Conservation (phyloP, 2,797 vertebrate genomes). For the Falco peregrinus region DNA sequence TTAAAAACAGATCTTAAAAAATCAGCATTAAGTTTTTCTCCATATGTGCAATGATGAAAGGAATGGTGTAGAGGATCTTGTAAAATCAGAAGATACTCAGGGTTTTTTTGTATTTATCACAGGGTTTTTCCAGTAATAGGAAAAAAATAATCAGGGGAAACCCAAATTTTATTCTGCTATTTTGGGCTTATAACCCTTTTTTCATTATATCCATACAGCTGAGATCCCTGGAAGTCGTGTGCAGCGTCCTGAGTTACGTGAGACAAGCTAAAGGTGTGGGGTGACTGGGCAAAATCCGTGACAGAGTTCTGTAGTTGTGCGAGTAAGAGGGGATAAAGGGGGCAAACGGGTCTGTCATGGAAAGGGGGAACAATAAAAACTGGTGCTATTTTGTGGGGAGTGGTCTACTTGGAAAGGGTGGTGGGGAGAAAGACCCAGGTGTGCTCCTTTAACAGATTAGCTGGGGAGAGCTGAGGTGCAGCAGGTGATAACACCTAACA, state of each 20-base stretch:
- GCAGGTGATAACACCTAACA: not conserved
- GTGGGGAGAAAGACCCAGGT: not conserved
- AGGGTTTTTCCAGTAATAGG: not conserved
- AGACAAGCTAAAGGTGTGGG: not conserved
- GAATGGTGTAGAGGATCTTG: not conserved
- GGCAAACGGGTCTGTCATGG: not conserved
- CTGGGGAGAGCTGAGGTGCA: not conserved
- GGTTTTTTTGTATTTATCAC: not conserved
- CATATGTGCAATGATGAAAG: not conserved
- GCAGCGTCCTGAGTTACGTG: not conserved
- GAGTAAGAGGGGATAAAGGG: not conserved
- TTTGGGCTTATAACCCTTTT: not conserved
- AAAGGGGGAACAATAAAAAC: not conserved
- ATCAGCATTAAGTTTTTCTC: not conserved
- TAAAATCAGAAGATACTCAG: not conserved
- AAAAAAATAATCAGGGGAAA: not conserved
- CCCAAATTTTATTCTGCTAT: not conserved
- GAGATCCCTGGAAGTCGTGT: not conserved
- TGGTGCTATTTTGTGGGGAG: not conserved
- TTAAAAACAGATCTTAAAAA: slow-evolving; percentile 7
- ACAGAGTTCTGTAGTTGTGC: not conserved
- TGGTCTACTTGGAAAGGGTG: not conserved
- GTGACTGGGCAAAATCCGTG: not conserved
- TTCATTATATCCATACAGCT: not conserved
- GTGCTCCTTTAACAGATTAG: not conserved